A percentile compares a stretch with the other conserved stretches of the same genome.
These are phyloP conservation scores for Chymomyza amoena DNA, from an alignment of 2,888 invertebrate genomes.

Conservation along the genomic window DNA sequence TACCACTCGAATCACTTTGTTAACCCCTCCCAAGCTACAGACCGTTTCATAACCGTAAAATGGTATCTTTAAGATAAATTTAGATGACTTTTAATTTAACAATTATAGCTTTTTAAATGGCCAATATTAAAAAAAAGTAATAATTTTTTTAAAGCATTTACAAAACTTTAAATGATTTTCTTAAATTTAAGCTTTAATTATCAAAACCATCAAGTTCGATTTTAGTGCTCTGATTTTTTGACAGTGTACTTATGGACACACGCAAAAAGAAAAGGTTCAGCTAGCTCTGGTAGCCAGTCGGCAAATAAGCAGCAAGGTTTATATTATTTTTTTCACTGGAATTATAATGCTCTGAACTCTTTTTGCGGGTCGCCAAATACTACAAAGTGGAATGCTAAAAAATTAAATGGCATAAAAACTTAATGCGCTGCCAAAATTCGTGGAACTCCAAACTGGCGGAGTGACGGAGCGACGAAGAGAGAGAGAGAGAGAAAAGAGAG, in stretches of 20 bases:
- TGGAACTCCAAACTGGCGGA: slow-evolving; percentile 31
- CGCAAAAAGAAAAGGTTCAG: slow-evolving; percentile 10
- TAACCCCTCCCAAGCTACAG: too few species aligned
- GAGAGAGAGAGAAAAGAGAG: neutral
- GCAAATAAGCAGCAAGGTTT: neutral
- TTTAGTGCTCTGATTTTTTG: neutral
- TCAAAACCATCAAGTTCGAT: too few species aligned
- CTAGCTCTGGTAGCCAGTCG: neutral
- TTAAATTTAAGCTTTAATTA: too few species aligned
- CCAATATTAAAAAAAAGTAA: too few species aligned
- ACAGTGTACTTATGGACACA: neutral
- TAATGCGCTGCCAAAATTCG: slow-evolving; percentile 63
- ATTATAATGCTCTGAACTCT: neutral
- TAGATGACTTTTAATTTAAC: too few species aligned
- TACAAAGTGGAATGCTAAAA: slow-evolving; percentile 44
- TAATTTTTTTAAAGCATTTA: too few species aligned
- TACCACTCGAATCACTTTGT: too few species aligned
- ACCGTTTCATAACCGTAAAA: too few species aligned
- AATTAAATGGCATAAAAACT: slow-evolving; percentile 71
- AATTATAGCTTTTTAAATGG: too few species aligned
- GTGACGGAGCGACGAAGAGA: neutral
- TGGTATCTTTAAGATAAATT: too few species aligned
- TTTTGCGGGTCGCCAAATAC: neutral
- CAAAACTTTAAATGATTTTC: too few species aligned
- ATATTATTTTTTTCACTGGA: neutral